A percentile compares a stretch with the other conserved stretches of the same genome.
These are phyloP conservation scores for Horisme vitalbata DNA, from an alignment of 2,888 invertebrate genomes.

Conservation along the genomic window DNA sequence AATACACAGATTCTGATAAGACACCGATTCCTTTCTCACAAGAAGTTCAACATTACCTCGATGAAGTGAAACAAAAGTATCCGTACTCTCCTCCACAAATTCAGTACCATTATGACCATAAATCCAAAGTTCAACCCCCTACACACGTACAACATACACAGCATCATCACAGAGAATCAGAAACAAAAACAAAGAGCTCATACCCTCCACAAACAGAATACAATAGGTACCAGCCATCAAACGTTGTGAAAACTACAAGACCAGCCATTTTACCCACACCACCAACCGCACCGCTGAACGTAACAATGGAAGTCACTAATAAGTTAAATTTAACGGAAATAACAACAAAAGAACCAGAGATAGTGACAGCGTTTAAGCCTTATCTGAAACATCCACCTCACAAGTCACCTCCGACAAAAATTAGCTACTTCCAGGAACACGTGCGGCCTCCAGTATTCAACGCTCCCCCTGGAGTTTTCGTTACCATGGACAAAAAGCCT, in stretches of 20 bases:
- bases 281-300: conserved; percentile 33
- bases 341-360: conserved; percentile 52
- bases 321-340: conserved; percentile 46
- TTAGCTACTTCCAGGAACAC: conserved; percentile 61
- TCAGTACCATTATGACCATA: conserved; percentile 17
- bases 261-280: conserved; percentile 66
- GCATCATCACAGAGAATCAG: conserved; percentile 50
- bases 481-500: conserved; percentile 75
- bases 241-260: conserved; percentile 57
- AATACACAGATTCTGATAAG: conserved; percentile 6
- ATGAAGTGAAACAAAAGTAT: conserved; percentile 18
- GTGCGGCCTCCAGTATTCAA: conserved; percentile 72
- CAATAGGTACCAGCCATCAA: conserved; percentile 49
- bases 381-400: conserved; percentile 42
- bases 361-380: conserved; percentile 45
- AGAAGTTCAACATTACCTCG: conserved; percentile 18
- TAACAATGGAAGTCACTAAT: conserved; percentile 45
- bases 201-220: conserved; percentile 45
- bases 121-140: conserved; percentile 26
- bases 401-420: conserved; percentile 50
- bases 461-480: conserved; percentile 74
- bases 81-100: conserved; percentile 11
- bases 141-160: conserved; percentile 28
- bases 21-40: conserved; percentile 13
- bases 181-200: conserved; percentile 32